Percentiles rank a stretch among this genome's conserved stretches.
Evolutionary conservation across 92 coral and sea anemone genomes (phyloP).

Genomic region (Porites rus): DNA sequence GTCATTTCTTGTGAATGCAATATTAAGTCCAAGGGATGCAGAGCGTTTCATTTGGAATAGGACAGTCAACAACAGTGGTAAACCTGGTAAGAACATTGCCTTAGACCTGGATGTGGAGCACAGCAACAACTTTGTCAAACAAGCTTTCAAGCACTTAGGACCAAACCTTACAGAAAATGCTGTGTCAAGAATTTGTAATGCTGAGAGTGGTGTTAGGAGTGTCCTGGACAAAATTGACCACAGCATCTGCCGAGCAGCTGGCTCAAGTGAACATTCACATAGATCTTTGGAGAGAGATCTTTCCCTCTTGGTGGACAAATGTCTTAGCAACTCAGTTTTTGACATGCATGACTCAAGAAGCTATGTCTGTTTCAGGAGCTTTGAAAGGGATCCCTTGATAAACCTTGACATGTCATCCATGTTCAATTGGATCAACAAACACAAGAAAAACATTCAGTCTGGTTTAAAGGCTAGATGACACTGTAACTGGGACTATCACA

Average conservation of each 20-base stretch:
- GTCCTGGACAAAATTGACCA: conserved; percentile 49
- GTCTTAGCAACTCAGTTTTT: conserved; percentile 13
- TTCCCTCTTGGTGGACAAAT: conserved; percentile 8
- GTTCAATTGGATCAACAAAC: conserved; percentile 58
- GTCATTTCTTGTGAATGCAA: conserved; percentile 58
- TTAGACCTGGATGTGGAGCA: conserved; percentile 73
- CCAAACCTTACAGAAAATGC: conserved; percentile 53
- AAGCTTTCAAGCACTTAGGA: conserved; percentile 60
- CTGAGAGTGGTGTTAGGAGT: conserved; percentile 37
- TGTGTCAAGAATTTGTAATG: conserved; percentile 55
- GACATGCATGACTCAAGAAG: conserved; percentile 2
- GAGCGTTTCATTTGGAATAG: conserved; percentile 65
- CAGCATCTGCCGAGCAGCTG: conserved; percentile 28
- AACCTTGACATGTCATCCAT: conserved; percentile 47
- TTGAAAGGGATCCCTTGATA: conserved; percentile 44
- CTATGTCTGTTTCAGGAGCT: conserved; percentile 34
- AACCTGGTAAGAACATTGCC: conserved; percentile 65
- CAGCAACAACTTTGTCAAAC: conserved; percentile 47
- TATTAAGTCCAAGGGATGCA: conserved; percentile 65
- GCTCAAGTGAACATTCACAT: conserved; percentile 35
- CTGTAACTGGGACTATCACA: too few relatives aligned
- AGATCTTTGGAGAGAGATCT: conserved; percentile 33
- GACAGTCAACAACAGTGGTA: conserved; percentile 64
- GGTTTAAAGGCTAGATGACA: conserved; percentile 49
- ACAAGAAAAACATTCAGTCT: conserved; percentile 42